These are phyloP conservation scores for Pygmarrhopalites habei DNA, from an alignment of 1,140 invertebrate genomes.

Conservation along the genomic window DNA sequence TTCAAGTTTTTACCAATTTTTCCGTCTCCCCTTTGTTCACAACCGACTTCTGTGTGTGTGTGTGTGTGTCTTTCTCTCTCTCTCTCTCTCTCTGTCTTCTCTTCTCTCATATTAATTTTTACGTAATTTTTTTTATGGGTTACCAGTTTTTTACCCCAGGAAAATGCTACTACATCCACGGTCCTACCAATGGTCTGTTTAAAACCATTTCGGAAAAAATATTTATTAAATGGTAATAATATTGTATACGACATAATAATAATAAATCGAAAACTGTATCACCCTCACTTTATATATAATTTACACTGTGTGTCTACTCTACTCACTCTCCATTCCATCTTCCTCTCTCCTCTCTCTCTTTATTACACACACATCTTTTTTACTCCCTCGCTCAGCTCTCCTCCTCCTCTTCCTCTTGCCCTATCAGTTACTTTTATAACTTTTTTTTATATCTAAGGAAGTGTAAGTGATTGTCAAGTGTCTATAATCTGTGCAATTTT, in stretches of 20 bases:
- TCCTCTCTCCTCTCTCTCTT: neutral
- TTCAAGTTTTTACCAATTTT: no score
- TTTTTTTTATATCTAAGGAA: no score
- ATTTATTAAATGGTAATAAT: no score
- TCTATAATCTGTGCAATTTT: no score
- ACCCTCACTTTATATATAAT: neutral
- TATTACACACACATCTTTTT: neutral
- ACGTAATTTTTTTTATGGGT: constrained; percentile 8
- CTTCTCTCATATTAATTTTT: neutral
- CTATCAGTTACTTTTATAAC: no score
- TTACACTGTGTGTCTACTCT: neutral
- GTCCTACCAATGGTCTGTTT: constrained; percentile 4
- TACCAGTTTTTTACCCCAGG: neutral
- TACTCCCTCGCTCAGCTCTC: no score
- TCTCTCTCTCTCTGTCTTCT: neutral
- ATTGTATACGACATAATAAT: no score
- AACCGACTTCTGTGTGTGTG: neutral
- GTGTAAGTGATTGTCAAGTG: no score
- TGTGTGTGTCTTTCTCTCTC: constrained; percentile 1
- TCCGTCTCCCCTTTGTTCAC: no score
- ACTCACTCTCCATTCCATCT: neutral
- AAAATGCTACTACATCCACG: constrained; percentile 9
- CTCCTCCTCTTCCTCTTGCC: no score
- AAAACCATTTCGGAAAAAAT: no score
- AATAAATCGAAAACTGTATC: no score